Base-by-base conservation (phyloP, 2,888 invertebrate species). In the Cheilosia urbana region DNA sequence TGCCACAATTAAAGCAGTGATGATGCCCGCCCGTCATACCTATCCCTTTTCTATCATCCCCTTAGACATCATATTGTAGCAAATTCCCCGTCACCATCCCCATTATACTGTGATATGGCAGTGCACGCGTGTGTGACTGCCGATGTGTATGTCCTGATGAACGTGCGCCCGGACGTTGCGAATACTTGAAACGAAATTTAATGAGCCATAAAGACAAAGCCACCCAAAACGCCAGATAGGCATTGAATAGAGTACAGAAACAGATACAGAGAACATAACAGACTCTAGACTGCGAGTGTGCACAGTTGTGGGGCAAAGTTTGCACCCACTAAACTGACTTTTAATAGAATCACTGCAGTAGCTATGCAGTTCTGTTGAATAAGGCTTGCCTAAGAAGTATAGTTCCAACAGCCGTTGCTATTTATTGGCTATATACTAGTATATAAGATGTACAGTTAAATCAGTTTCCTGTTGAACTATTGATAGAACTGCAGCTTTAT, bases 121-220 rank as follows among this genome's bases (percentile, higher is more conserved):
- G 42, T 63, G 51, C n/a, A 34, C 78, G 60, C 77, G 66, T 68
- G 53, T 62, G 51, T 19, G 81, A 58, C 37, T 34, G 3, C 27
- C 30, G 6, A 21, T 21, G 40, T 40, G 27, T 27, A 27, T 30
- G 45, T 15, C 4, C 27, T 5, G 15, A 40, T 40, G 30, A 51
- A 68, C 47, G 55, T 55, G 55, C 60, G 60, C 57, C 71, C 71
- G 84, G 75, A 80, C 75, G 73, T 68, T 63, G 45, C 45, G 63
- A 77, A 81, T 77, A 65, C 76, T 81, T 72, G 60, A 85, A 85
- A 77, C 76, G 81, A 68, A 85, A 81, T 85, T 85, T 85, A 85
- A 85, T 85, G 85, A 85, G 85, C 85, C 81, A 81, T 85, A 81
- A 77, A 69, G 85, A 81, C 77, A 81, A 72, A 85, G 77, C 72